Evolutionary conservation across 2,113 vertebrate species (phyloP), one percentile per base, ranked within the genome.

Genomic region (Varanus salvator): DNA sequence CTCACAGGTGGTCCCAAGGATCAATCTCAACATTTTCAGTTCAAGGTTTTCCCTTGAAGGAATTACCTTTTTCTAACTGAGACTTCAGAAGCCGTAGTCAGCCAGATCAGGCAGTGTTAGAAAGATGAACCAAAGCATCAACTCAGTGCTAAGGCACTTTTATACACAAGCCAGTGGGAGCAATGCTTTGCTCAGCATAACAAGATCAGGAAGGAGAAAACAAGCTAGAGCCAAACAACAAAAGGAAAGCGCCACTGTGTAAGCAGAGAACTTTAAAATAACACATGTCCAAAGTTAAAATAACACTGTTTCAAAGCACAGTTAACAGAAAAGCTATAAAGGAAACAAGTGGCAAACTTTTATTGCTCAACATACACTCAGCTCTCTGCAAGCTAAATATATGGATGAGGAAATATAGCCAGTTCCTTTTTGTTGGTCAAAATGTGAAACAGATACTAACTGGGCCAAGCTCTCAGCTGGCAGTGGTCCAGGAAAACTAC

Each of bases 251-350:
- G 69, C 11, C 31, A 57, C 60, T 80, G 64, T 69, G 38, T 8
- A 84, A 84, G 60, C 76, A 84, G 29, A 77, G 48, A 64, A 48
- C 23, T 3, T 48, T 34, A 88, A 34, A 83, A 88, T n/a, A 69
- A 6, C 66, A 64, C 14, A 82, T 72, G 87, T 76, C 85, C 76
- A 87, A 54, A 54, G 11, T 48, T 44, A 44, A 3, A 44, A 44
- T 44, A 44, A 44, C 38, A 44, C 38, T 1, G 38, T 44, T 44
- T 44, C 38, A 44, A 91, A 87, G 81, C 48, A 91, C 74, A 89
- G 19, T 77, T 75, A 91, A 77, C 29, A 38, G 68, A 54, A 29
- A 91, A 80, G 38, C n/a, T 87, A 93, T 92, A 44, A 78, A 64
- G 89, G 66, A 29, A 66, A 88, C 25, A 87, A 76, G 54, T 31